A percentile compares a stretch with the other conserved stretches of the same genome.
phyloP scores from a whole-genome alignment of 30 jellyfish, hydroid and myxozoan species.

The Cassiopea xamachana region DNA sequence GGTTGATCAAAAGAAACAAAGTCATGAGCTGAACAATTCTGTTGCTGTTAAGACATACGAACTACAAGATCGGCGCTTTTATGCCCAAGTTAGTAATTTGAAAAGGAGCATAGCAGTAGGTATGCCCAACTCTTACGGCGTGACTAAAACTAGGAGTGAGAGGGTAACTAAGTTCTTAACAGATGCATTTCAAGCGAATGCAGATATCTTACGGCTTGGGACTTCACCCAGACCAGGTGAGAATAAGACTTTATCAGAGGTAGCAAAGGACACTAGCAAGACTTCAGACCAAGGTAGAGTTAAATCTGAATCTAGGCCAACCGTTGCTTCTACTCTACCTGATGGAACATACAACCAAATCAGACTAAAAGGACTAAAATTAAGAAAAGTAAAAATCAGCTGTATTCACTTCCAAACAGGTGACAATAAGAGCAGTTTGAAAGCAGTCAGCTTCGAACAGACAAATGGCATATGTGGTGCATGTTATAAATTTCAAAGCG shows the following conservation, averaged over 20 bases:
- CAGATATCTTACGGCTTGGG: conserved; percentile 38
- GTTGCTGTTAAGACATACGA: conserved; percentile 17
- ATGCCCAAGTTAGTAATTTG: background rate
- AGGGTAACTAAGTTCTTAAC: conserved; percentile 30
- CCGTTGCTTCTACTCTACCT: background rate
- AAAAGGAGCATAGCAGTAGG: background rate
- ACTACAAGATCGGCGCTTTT: background rate
- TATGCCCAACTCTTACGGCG: background rate
- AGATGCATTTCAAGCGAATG: conserved; percentile 39
- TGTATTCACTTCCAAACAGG: conserved; percentile 22
- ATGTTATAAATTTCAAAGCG: background rate
- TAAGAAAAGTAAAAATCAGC: background rate
- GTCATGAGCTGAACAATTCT: conserved; percentile 5
- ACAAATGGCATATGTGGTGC: background rate
- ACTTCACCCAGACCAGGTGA: conserved; percentile 23
- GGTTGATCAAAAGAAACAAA: background rate
- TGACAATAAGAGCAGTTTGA: background rate
- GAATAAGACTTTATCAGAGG: background rate
- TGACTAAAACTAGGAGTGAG: conserved; percentile 23
- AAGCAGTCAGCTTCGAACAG: background rate
- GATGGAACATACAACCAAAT: background rate
- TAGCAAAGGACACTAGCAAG: background rate
- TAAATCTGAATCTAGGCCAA: background rate
- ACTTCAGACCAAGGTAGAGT: background rate
- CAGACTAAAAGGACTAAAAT: background rate